phyloP scores from a whole-genome alignment of 2,113 vertebrate genomes.

The Gnathonemus echidnorhynchus region DNA sequence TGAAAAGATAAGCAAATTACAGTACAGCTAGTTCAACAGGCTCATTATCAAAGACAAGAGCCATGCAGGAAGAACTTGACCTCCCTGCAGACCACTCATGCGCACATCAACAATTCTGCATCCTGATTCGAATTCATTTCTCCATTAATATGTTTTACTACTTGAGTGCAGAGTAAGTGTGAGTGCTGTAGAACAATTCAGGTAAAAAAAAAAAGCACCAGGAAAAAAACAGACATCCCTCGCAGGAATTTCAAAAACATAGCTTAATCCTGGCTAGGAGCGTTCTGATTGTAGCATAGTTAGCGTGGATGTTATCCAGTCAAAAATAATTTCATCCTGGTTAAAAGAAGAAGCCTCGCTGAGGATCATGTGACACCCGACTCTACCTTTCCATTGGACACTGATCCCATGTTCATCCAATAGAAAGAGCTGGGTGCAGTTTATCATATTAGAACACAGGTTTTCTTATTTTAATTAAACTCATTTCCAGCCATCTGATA shows the following conservation, averaged over 20 bases:
- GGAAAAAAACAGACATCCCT: slow-evolving; percentile 20
- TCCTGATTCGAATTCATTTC: neutral
- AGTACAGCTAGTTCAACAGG: neutral
- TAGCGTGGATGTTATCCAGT: slow-evolving; percentile 41
- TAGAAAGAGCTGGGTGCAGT: neutral
- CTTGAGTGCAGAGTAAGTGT: neutral
- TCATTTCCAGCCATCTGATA: slow-evolving; percentile 4
- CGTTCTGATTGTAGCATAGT: slow-evolving; percentile 38
- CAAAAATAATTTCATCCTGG: slow-evolving; percentile 15
- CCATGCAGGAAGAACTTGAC: neutral
- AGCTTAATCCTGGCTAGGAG: slow-evolving; percentile 52
- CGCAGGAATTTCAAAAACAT: slow-evolving; percentile 43
- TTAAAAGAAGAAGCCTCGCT: slow-evolving; percentile 15
- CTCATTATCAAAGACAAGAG: slow-evolving; percentile 3
- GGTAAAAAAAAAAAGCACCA: neutral
- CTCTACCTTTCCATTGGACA: neutral
- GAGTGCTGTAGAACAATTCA: neutral
- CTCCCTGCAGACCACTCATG: neutral
- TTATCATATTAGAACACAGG: slow-evolving; percentile 1
- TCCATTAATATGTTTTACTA: neutral
- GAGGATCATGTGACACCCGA: slow-evolving; percentile 1
- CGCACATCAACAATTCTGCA: neutral
- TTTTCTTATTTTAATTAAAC: slow-evolving; percentile 16
- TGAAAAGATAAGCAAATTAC: slow-evolving; percentile 3
- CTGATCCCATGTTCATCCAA: neutral